phyloP scores from a whole-genome alignment of 64 coral and sea anemone genomes.

The Cladopsammia gracilis region DNA sequence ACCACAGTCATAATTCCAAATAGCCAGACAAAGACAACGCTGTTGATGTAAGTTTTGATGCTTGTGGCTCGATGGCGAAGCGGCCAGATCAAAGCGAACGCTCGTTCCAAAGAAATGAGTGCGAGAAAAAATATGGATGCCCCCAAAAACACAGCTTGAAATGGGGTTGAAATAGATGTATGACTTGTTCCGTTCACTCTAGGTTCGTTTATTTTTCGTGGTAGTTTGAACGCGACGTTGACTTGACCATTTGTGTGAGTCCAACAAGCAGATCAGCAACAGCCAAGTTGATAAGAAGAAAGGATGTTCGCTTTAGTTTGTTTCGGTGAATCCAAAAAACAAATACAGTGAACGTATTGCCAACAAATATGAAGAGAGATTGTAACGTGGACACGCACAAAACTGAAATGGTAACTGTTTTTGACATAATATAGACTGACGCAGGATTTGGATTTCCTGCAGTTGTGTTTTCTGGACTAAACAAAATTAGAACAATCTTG shows the following conservation, averaged over 20 bases:
- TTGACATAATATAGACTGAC: too few relatives aligned
- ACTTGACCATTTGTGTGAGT: neutral
- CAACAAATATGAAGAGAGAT: too few relatives aligned
- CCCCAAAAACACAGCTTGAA: neutral
- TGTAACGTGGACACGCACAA: too few relatives aligned
- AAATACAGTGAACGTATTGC: neutral
- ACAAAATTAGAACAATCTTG: too few relatives aligned
- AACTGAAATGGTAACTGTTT: too few relatives aligned
- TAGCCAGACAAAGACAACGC: neutral
- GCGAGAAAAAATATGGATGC: neutral
- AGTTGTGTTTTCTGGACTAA: too few relatives aligned
- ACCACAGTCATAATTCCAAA: neutral
- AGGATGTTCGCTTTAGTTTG: neutral
- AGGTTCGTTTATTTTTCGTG: neutral
- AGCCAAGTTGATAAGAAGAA: conserved; percentile 7
- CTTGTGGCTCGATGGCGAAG: neutral
- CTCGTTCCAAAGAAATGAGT: neutral
- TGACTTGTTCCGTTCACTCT: too few relatives aligned
- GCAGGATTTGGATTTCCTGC: too few relatives aligned
- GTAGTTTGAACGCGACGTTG: too few relatives aligned
- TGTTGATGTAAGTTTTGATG: neutral
- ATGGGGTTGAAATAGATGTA: too few relatives aligned
- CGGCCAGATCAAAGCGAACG: conserved; percentile 1
- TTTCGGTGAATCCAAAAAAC: neutral
- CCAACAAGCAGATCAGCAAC: neutral